A percentile compares a stretch with the other conserved stretches of the same genome.
phyloP scores from a whole-genome alignment of 1,140 invertebrate species.

The Atta colombica region DNA sequence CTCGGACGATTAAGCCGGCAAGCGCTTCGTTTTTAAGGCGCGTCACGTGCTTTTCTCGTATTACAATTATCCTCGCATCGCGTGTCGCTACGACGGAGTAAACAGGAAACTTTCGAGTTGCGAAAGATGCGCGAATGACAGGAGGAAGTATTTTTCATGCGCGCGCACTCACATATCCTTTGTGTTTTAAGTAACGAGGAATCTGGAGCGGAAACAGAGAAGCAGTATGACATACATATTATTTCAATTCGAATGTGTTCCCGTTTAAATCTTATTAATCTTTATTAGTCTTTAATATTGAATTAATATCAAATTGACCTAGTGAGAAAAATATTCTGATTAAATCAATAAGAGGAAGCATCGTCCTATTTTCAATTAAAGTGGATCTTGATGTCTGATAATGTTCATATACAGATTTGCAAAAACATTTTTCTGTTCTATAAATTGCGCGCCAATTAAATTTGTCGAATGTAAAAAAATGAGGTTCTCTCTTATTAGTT shows the following conservation, averaged over 20 bases:
- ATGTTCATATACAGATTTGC: no score
- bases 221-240: background rate
- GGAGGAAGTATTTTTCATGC: background rate
- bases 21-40: constrained; percentile 6
- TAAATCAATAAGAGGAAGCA: no score
- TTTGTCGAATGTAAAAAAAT: no score
- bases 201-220: constrained; percentile 9
- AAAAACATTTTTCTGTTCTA: no score
- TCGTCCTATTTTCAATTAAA: no score
- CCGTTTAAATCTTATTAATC: background rate
- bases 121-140: constrained; percentile 10
- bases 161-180: background rate
- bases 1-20: constrained; percentile 8
- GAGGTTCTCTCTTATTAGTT: no score
- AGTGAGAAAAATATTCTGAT: no score
- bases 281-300: background rate
- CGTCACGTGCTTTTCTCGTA: background rate
- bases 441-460: no score
- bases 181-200: background rate
- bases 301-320: background rate
- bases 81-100: background rate
- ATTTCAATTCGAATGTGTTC: no score
- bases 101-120: constrained; percentile 41
- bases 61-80: constrained; percentile 26
- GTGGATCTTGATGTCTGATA: no score